These are phyloP conservation scores for Lamellibrachia luymesi DNA, from an alignment of 1,140 invertebrate genomes.

Conservation along the genomic window DNA sequence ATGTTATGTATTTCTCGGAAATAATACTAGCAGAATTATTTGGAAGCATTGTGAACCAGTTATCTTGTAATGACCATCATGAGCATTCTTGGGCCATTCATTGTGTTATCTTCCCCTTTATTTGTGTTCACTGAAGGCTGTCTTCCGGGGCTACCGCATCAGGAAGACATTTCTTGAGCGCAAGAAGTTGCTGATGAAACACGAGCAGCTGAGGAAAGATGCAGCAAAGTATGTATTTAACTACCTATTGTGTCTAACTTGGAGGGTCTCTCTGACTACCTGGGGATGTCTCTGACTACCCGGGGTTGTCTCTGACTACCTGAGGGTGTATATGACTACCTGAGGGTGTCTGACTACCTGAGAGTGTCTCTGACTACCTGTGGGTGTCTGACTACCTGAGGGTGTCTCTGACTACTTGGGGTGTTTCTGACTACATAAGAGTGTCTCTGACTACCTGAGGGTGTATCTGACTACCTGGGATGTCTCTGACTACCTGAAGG, in stretches of 20 bases:
- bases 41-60: too few species aligned
- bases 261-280: too few species aligned
- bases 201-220: constrained; percentile 55
- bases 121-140: constrained; percentile 39
- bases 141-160: constrained; percentile 51
- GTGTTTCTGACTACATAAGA: neutral
- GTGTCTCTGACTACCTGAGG: too few species aligned
- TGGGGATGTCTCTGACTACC: too few species aligned
- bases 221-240: constrained; percentile 30
- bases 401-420: neutral
- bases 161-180: constrained; percentile 54
- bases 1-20: too few species aligned
- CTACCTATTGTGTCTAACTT: neutral
- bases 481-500: too few species aligned
- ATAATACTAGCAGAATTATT: too few species aligned
- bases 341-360: neutral
- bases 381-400: neutral
- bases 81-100: neutral
- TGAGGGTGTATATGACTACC: neutral
- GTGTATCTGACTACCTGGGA: too few species aligned
- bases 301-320: too few species aligned
- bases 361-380: neutral
- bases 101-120: neutral
- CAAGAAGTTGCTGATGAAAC: constrained; percentile 56
- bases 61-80: neutral